A percentile compares a stretch with the other conserved stretches of the same genome.
These are phyloP conservation scores for Hypercompe scribonia DNA, from an alignment of 2,888 invertebrate genomes.

Conservation along the genomic window DNA sequence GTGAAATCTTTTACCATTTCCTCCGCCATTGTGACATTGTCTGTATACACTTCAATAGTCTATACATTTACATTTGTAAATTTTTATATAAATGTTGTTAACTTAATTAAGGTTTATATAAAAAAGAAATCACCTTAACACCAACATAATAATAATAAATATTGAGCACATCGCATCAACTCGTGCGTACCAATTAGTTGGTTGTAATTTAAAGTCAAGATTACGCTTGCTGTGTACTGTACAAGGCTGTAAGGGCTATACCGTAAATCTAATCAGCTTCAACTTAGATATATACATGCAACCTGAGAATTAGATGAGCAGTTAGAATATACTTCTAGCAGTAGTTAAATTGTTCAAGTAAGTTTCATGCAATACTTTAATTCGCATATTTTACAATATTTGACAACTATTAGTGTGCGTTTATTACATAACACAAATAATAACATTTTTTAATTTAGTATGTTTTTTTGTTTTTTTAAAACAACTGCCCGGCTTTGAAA, in stretches of 20 bases:
- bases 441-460: too few relatives aligned
- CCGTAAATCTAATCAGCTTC: conserved; percentile 9
- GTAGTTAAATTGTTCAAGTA: neutral
- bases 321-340: neutral
- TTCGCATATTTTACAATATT: too few relatives aligned
- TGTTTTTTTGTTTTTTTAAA: too few relatives aligned
- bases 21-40: neutral
- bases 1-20: neutral
- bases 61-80: neutral
- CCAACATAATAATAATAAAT: conserved; percentile 1
- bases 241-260: conserved; percentile 37
- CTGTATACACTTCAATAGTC: neutral
- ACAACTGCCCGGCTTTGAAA: too few relatives aligned
- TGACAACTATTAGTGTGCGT: too few relatives aligned
- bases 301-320: neutral
- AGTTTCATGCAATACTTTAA: too few relatives aligned
- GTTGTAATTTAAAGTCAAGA: conserved; percentile 52
- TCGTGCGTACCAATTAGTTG: conserved; percentile 31
- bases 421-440: too few relatives aligned
- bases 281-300: neutral
- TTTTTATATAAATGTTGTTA: neutral
- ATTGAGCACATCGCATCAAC: conserved; percentile 3
- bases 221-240: conserved; percentile 42
- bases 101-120: too few relatives aligned
- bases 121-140: too few relatives aligned